These are phyloP conservation scores for Umimayanthus chanpuru DNA, from an alignment of 92 coral and sea anemone species.

Conservation along the genomic window DNA sequence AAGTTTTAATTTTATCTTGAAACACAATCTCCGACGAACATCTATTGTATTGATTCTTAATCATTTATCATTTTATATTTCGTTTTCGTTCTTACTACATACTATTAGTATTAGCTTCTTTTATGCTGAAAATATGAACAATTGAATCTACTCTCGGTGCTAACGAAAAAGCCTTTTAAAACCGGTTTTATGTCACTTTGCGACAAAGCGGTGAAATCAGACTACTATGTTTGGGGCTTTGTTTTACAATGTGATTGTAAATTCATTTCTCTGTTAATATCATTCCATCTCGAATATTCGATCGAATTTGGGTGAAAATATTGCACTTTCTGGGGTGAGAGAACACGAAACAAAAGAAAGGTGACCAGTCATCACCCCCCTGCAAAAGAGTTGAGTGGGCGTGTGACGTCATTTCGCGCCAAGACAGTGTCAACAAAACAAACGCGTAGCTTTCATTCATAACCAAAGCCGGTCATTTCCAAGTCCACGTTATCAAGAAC, in stretches of 20 bases:
- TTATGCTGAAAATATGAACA: too few relatives aligned
- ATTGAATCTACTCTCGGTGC: too few relatives aligned
- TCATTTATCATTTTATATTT: too few relatives aligned
- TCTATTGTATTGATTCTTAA: background rate
- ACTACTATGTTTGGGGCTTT: background rate
- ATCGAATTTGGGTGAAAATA: background rate
- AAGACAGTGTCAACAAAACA: constrained; percentile 29
- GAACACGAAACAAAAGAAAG: constrained; percentile 5
- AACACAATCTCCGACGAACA: background rate
- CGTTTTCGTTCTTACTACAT: too few relatives aligned
- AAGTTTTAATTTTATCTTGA: background rate
- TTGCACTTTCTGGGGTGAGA: background rate
- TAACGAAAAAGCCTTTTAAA: background rate
- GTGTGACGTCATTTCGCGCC: constrained; percentile 47
- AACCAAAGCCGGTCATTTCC: background rate
- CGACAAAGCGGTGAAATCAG: background rate
- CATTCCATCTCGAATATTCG: background rate
- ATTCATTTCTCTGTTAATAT: background rate
- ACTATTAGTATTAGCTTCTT: too few relatives aligned
- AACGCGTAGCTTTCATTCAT: constrained; percentile 11
- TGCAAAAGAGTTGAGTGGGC: constrained; percentile 5
- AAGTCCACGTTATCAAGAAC: constrained; percentile 37
- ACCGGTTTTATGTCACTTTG: background rate
- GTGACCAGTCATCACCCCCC: constrained; percentile 9
- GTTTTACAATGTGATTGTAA: background rate